Percentiles rank a stretch among this genome's conserved stretches.
These are phyloP conservation scores for Choloepus hoffmanni DNA, from an alignment of 2,113 vertebrate genomes.

Conservation along the genomic window DNA sequence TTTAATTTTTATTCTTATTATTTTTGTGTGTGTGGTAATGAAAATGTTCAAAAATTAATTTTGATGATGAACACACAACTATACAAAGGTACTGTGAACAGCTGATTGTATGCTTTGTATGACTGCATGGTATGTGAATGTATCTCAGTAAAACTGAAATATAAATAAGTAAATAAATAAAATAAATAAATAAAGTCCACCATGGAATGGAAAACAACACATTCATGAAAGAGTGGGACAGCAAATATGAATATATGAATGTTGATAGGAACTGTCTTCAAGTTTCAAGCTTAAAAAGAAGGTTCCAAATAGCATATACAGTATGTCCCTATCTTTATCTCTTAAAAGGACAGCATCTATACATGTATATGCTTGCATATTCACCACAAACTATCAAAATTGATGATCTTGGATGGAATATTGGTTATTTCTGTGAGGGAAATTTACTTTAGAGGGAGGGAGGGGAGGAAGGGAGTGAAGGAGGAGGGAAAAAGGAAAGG, in stretches of 20 bases:
- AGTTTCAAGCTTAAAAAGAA: background rate
- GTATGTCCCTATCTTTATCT: background rate
- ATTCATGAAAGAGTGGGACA: background rate
- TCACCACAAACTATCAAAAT: background rate
- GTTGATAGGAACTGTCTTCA: no score
- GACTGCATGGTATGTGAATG: no score
- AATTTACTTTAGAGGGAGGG: background rate
- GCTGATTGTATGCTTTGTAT: no score
- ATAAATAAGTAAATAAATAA: background rate
- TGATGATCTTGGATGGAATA: background rate
- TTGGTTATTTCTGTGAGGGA: background rate
- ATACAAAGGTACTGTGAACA: no score
- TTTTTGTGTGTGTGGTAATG: no score
- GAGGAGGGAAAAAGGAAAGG: background rate
- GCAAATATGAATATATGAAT: background rate
- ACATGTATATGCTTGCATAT: background rate
- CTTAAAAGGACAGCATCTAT: background rate
- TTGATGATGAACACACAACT: no score
- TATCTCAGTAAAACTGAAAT: no score
- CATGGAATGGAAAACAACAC: background rate
- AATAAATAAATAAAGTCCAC: background rate
- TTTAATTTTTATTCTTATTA: no score
- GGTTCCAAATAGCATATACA: background rate
- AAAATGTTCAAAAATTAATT: no score
- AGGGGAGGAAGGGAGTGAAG: background rate